Percentiles rank a stretch among this genome's conserved stretches.
Conservation (phyloP, 2,113 vertebrate species). For the Eleginops maclovinus region DNA sequence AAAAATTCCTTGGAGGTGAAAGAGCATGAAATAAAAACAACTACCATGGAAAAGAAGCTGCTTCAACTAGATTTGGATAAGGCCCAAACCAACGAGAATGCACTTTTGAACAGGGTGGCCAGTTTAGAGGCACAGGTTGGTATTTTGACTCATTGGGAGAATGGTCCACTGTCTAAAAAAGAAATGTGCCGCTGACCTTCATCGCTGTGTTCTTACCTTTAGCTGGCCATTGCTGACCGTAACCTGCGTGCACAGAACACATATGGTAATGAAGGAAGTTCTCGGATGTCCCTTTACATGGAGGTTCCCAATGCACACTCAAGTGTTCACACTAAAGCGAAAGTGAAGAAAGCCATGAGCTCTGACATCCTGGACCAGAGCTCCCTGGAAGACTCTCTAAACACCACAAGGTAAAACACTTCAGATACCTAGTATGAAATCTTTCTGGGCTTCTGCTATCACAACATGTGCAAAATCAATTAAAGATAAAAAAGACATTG, state of each 20-base stretch:
- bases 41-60: conserved; percentile 76
- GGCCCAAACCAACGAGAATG: conserved; percentile 80
- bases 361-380: conserved; percentile 90
- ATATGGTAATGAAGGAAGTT: conserved; percentile 65
- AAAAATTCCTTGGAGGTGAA: conserved; percentile 81
- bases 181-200: background rate
- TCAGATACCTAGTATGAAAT: background rate
- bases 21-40: conserved; percentile 81
- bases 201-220: background rate
- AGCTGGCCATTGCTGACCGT: conserved; percentile 87
- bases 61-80: conserved; percentile 87
- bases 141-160: background rate
- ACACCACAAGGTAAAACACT: conserved; percentile 83
- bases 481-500: too few species aligned
- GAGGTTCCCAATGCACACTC: conserved; percentile 18
- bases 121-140: conserved; percentile 90
- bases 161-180: too few species aligned
- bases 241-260: conserved; percentile 84
- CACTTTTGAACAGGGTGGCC: conserved; percentile 81
- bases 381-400: conserved; percentile 82
- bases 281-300: conserved; percentile 41
- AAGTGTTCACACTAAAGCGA: conserved; percentile 40
- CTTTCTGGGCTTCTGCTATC: background rate
- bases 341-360: conserved; percentile 78
- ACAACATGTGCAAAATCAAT: background rate